phyloP scores from a whole-genome alignment of 2,888 invertebrate species.

The Penaeus monodon region DNA sequence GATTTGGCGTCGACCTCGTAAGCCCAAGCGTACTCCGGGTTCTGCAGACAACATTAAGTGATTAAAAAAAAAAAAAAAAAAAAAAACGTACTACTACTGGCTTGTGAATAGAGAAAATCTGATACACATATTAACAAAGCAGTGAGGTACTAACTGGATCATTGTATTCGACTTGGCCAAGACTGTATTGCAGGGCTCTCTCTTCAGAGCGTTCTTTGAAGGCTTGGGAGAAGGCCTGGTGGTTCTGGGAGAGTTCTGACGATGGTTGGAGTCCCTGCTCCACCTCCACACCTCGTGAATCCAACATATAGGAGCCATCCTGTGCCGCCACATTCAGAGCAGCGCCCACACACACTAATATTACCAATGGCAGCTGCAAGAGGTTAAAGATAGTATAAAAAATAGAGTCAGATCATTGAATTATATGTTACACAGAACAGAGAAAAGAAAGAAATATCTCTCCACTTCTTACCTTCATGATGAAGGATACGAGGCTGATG shows the following conservation, averaged over 20 bases:
- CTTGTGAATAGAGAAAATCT: not conserved
- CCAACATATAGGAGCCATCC: conserved; percentile 29
- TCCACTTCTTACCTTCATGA: too few species aligned
- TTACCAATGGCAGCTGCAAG: too few species aligned
- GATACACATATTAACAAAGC: too few species aligned
- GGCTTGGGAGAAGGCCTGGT: conserved; percentile 27
- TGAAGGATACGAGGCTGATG: too few species aligned
- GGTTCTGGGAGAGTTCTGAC: conserved; percentile 16
- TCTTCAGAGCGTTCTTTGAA: conserved; percentile 5
- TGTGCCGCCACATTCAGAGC: not conserved
- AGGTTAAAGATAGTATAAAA: too few species aligned
- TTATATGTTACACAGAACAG: too few species aligned
- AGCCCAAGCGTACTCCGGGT: too few species aligned
- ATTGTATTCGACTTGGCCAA: conserved; percentile 2
- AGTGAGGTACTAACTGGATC: conserved; percentile 21
- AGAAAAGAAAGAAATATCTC: too few species aligned
- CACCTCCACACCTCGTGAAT: conserved; percentile 39
- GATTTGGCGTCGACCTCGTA: too few species aligned
- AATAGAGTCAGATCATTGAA: too few species aligned
- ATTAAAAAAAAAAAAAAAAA: too few species aligned
- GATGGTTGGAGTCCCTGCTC: conserved; percentile 32
- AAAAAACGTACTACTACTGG: not conserved
- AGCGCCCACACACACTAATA: not conserved
- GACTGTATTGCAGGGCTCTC: conserved; percentile 10
- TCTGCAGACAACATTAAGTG: too few species aligned